These are phyloP conservation scores for Lathronympha strigana DNA, from an alignment of 2,888 invertebrate species.

Conservation along the genomic window DNA sequence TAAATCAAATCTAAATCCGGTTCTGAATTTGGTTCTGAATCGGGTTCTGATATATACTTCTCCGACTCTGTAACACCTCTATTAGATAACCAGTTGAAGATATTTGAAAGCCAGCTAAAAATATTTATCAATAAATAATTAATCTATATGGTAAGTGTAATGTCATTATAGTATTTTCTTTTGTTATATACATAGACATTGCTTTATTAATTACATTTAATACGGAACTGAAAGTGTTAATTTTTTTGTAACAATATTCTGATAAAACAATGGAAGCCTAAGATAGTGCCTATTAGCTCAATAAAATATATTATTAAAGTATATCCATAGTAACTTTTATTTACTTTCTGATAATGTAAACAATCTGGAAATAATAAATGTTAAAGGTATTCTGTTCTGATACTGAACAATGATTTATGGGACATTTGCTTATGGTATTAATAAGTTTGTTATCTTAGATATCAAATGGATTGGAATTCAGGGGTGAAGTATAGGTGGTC, in stretches of 20 bases:
- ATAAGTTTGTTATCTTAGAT: background rate
- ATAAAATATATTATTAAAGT: background rate
- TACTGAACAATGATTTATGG: background rate
- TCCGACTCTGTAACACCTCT: constrained; percentile 16
- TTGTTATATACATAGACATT: background rate
- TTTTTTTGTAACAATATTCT: no score
- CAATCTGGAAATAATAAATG: constrained; percentile 7
- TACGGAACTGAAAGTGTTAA: no score
- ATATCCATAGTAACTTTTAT: background rate
- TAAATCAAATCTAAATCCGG: constrained; percentile 12
- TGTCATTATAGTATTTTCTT: background rate
- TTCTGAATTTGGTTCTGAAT: constrained; percentile 12
- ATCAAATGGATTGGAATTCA: no score
- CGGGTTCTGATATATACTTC: constrained; percentile 12
- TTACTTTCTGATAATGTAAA: background rate
- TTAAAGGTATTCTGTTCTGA: constrained; percentile 1
- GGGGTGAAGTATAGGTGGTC: no score
- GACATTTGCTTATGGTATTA: no score
- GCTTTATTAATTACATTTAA: no score
- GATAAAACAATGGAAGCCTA: no score
- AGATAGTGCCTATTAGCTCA: background rate
- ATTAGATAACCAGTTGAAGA: background rate
- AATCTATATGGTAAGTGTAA: background rate
- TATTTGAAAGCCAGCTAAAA: constrained; percentile 13
- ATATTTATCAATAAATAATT: constrained; percentile 1